Conservation (phyloP, 2,797 vertebrate genomes). For the Argentina silus region DNA sequence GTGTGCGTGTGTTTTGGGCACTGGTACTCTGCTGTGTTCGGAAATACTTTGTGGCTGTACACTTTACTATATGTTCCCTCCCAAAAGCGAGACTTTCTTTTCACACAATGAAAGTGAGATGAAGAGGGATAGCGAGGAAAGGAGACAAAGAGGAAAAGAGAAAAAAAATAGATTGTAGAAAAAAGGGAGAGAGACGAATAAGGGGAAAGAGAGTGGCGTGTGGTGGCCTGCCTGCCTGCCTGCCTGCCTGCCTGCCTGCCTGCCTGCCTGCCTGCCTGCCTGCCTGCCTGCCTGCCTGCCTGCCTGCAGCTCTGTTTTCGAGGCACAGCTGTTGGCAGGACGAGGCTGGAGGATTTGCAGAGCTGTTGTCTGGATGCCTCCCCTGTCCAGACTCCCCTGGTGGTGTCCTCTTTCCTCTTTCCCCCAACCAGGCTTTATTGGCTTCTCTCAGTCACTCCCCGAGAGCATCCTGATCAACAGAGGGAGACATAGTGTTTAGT, state of each 20-base stretch:
- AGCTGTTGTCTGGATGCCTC: constrained; percentile 78
- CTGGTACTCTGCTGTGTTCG: neutral
- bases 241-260: too few species aligned
- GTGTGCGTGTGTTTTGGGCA: constrained; percentile 1
- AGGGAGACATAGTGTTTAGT: constrained; percentile 43
- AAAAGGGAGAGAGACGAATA: neutral
- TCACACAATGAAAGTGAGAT: constrained; percentile 1
- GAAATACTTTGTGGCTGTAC: neutral
- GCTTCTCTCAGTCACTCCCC: constrained; percentile 37
- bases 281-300: too few species aligned
- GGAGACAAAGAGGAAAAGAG: neutral
- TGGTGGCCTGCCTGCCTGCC: neutral
- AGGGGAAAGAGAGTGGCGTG: constrained; percentile 2
- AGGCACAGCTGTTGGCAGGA: constrained; percentile 69
- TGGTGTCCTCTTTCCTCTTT: constrained; percentile 63
- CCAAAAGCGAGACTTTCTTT: neutral
- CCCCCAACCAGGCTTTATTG: constrained; percentile 40
- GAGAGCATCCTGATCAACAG: neutral
- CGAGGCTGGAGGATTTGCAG: constrained; percentile 64
- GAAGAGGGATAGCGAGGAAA: neutral
- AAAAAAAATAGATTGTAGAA: neutral
- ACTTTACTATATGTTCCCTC: neutral
- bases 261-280: too few species aligned
- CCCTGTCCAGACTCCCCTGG: constrained; percentile 63
- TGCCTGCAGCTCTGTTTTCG: constrained; percentile 41